Percentiles rank a stretch among this genome's conserved stretches.
Conservation (phyloP, 2,113 vertebrate genomes). For the Pluvianellus socialis region DNA sequence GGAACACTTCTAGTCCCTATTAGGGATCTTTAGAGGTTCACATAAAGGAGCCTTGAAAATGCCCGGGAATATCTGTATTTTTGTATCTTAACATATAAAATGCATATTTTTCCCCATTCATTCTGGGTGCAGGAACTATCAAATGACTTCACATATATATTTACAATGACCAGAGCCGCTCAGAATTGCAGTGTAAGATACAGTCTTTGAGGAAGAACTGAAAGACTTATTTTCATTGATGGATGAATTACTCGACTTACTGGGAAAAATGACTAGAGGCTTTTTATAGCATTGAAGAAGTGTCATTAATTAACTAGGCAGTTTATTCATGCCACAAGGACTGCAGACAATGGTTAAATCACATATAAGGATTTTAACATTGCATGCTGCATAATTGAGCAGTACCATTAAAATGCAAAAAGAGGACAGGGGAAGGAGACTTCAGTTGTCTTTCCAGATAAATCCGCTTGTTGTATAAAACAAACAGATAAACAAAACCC, state of each 20-base stretch:
- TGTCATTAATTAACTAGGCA: conserved; percentile 24
- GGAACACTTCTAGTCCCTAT: background rate
- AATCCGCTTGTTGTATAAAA: background rate
- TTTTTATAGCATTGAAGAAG: background rate
- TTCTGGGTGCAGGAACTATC: background rate
- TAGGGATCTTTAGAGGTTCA: background rate
- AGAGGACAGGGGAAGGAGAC: conserved; percentile 1
- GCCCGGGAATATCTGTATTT: background rate
- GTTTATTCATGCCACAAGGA: background rate
- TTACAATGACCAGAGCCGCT: background rate
- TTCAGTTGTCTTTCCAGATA: conserved; percentile 12
- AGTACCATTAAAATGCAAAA: background rate
- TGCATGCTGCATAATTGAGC: background rate
- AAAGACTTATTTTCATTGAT: background rate
- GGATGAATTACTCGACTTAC: conserved; percentile 2
- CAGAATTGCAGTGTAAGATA: background rate
- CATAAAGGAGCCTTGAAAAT: background rate
- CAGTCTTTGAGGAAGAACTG: background rate
- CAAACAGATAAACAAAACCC: background rate
- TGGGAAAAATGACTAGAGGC: background rate
- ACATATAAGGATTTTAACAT: background rate
- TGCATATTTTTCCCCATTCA: background rate
- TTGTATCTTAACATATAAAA: background rate
- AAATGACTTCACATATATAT: background rate
- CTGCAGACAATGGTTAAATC: background rate